A percentile compares a stretch with the other conserved stretches of the same genome.
Conservation (phyloP, 2,888 invertebrate genomes). For the Strigamia crassipes region DNA sequence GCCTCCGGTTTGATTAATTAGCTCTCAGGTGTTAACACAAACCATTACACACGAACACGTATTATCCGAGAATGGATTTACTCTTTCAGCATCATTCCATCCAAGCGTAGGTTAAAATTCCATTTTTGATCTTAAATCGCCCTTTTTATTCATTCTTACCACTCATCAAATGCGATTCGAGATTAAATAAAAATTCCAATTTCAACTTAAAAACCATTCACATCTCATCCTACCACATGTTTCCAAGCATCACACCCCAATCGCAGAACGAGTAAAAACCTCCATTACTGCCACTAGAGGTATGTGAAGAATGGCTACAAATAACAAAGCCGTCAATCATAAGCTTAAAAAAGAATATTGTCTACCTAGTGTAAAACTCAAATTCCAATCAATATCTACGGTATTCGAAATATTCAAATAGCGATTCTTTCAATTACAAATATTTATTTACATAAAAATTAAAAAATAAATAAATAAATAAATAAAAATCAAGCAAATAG, state of each 20-base stretch:
- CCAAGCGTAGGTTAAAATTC: slow-evolving; percentile 1
- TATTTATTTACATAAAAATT: too few species aligned
- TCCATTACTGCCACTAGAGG: neutral
- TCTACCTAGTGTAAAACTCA: neutral
- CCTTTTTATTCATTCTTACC: slow-evolving; percentile 1
- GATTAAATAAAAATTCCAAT: slow-evolving; percentile 39
- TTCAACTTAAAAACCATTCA: slow-evolving; percentile 25
- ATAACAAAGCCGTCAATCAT: neutral
- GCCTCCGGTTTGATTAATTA: slow-evolving; percentile 33
- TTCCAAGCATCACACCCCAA: neutral
- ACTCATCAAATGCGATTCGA: neutral
- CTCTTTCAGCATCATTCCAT: neutral
- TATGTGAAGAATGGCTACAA: slow-evolving; percentile 26
- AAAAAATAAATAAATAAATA: neutral
- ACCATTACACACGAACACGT: slow-evolving; percentile 24
- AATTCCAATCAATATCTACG: neutral
- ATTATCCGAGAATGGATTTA: slow-evolving; percentile 21
- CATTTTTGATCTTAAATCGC: slow-evolving; percentile 34
- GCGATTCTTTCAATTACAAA: too few species aligned
- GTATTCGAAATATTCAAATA: neutral
- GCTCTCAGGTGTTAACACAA: slow-evolving; percentile 24
- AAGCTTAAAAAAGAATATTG: neutral
- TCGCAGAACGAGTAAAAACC: neutral
- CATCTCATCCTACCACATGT: slow-evolving; percentile 18
- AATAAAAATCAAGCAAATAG: neutral